These are phyloP conservation scores for Nematopogon swammerdamellus DNA, from an alignment of 2,888 invertebrate genomes.

Conservation along the genomic window DNA sequence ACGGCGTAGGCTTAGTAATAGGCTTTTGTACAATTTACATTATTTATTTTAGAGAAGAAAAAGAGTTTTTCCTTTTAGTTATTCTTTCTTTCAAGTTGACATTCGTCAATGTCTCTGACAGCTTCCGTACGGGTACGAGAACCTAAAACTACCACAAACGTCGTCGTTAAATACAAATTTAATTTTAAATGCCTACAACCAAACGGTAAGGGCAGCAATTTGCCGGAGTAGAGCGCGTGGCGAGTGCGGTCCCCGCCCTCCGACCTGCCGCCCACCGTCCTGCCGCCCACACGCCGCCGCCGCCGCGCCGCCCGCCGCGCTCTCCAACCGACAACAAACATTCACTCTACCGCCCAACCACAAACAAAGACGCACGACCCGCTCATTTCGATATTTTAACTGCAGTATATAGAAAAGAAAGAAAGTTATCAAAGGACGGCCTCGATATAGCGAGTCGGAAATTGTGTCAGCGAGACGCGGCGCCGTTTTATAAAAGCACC, in stretches of 20 bases:
- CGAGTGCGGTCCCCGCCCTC: conserved; percentile 33
- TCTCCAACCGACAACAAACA: conserved; percentile 21
- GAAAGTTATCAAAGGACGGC: no score
- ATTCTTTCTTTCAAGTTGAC: no score
- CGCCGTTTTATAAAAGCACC: conserved; percentile 13
- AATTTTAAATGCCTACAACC: no score
- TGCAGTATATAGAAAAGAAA: no score
- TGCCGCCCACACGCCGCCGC: not conserved
- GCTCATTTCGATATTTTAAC: conserved; percentile 10
- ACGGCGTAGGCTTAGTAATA: no score
- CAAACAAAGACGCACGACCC: conserved; percentile 41
- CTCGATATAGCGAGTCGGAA: conserved; percentile 1
- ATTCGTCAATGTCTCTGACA: no score
- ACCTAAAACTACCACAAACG: no score
- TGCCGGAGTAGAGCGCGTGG: not conserved
- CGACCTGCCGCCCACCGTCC: not conserved
- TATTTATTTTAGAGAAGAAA: no score
- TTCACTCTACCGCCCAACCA: conserved; percentile 47
- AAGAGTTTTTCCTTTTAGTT: no score
- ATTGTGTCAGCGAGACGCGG: conserved; percentile 5
- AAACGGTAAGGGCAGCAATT: not conserved
- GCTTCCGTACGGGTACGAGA: no score
- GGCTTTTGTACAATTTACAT: no score
- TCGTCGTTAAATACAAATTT: no score
- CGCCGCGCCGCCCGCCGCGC: conserved; percentile 24